Percentiles rank a stretch among this genome's conserved stretches.
Conservation (phyloP, 2,113 vertebrate genomes). For the Semicossyphus pulcher region DNA sequence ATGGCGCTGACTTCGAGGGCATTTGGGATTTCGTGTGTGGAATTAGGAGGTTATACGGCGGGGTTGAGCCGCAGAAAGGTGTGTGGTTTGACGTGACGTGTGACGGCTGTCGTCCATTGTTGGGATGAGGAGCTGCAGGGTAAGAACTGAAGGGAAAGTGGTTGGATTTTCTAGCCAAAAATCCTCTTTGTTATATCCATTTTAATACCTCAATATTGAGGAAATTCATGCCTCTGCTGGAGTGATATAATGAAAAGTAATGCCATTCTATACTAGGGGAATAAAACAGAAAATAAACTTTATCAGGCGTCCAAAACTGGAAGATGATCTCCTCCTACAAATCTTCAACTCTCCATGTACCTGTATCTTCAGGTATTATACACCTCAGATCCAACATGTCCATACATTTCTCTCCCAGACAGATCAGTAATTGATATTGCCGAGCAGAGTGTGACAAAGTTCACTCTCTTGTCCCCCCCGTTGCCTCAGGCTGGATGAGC, state of each 20-base stretch:
- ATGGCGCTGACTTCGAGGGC: conserved; percentile 65
- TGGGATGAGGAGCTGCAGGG: conserved; percentile 51
- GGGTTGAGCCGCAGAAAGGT: conserved; percentile 60
- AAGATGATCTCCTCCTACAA: background rate
- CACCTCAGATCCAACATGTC: conserved; percentile 24
- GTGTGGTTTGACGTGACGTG: conserved; percentile 74
- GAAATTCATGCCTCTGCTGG: background rate
- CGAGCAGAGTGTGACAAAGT: conserved; percentile 74
- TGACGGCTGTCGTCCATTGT: conserved; percentile 58
- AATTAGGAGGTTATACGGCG: conserved; percentile 60
- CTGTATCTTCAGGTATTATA: background rate
- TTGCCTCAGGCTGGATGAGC: conserved; percentile 73
- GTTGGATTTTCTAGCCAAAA: conserved; percentile 34
- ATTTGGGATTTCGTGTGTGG: conserved; percentile 57
- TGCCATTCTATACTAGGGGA: background rate
- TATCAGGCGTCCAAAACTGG: background rate
- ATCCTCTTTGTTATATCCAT: background rate
- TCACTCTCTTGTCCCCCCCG: conserved; percentile 56
- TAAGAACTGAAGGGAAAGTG: conserved; percentile 34
- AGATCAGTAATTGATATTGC: conserved; percentile 73
- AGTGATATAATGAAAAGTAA: conserved; percentile 3
- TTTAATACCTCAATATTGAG: background rate
- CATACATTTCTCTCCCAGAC: conserved; percentile 61
- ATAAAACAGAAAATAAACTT: background rate
- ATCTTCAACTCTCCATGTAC: background rate